Percentiles rank a stretch among this genome's conserved stretches.
Evolutionary conservation across 2,797 vertebrate genomes (phyloP).

Genomic region (Lindbergichthys nudifrons): DNA sequence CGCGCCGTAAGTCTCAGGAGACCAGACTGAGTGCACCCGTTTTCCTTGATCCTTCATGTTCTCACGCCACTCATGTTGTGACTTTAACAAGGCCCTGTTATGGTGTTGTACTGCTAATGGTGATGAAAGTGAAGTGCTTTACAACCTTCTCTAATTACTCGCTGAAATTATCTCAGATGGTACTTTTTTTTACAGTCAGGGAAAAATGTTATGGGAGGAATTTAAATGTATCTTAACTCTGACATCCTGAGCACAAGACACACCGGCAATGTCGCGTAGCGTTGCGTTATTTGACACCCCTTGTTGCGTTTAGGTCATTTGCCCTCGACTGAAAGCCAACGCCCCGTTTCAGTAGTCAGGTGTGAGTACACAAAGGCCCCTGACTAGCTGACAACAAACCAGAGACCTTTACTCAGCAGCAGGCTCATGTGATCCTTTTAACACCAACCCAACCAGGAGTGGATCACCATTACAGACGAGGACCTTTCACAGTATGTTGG

Average conservation of each 20-base stretch:
- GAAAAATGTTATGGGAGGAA: neutral
- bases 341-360: constrained; percentile 1
- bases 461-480: neutral
- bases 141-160: constrained; percentile 34
- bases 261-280: too few species aligned
- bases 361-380: constrained; percentile 2
- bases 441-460: neutral
- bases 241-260: neutral
- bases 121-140: constrained; percentile 39
- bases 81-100: constrained; percentile 49
- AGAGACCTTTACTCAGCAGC: neutral
- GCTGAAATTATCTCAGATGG: constrained; percentile 28
- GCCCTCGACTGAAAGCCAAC: neutral
- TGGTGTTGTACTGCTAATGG: constrained; percentile 43
- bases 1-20: constrained; percentile 53
- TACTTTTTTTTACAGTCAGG: constrained; percentile 23
- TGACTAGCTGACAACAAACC: constrained; percentile 1
- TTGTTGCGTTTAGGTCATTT: neutral
- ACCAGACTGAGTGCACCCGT: constrained; percentile 31
- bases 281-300: neutral
- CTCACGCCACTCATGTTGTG: constrained; percentile 57
- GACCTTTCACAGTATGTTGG: neutral
- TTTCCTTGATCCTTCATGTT: constrained; percentile 46
- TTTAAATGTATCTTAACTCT: neutral
- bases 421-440: neutral